Base-by-base conservation (phyloP, 2,888 invertebrate genomes). In the Sinelater perroti region DNA sequence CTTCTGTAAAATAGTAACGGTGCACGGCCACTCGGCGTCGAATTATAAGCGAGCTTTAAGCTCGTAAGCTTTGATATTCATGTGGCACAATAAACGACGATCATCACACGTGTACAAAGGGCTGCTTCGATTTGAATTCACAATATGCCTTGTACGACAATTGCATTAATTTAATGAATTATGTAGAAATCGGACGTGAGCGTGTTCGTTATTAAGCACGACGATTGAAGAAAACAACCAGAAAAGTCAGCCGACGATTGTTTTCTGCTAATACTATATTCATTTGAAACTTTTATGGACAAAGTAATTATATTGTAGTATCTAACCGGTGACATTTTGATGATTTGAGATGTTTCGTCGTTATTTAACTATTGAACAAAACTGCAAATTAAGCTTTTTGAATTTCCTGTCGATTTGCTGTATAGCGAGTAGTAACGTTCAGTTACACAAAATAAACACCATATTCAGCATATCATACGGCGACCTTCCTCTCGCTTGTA, bases 131-230 rank as follows among this genome's bases (percentile, higher is more conserved):
- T 42, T 26, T 7, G 26, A 53, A 54, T 54, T 54, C 30, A 54
- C 54, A 28, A 42, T 52, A 42, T 54, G 17, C 31, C n/a, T 28
- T 54, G 47, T 47, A 54, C 54, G 54, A 36, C 46, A 46, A 54
- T 46, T 54, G 54, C 54, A 54, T 54, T 54, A 46, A 47, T 46
- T 54, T 46, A 54, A 54, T 35, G 35, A 46, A 46, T 54, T 53
- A 45, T 53, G 45, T 31, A 45, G 33, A 44, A 44, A 31, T 31
- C 21, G 5, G 17, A 35, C 52, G 52, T 53, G 52, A 44, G 18
- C 17, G 2, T n/a, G 10, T 52, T 52, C 17, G 21, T 30, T 26
- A 50, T 50, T 14, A 35, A n/a, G 16, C 16, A 7, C 11, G 6
- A 10, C 16, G 14, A 10, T 18, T 7, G 18, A 33, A 36, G 36